Evolutionary conservation across 2,113 vertebrate species (phyloP).

Genomic region (Melanocharis versteri): DNA sequence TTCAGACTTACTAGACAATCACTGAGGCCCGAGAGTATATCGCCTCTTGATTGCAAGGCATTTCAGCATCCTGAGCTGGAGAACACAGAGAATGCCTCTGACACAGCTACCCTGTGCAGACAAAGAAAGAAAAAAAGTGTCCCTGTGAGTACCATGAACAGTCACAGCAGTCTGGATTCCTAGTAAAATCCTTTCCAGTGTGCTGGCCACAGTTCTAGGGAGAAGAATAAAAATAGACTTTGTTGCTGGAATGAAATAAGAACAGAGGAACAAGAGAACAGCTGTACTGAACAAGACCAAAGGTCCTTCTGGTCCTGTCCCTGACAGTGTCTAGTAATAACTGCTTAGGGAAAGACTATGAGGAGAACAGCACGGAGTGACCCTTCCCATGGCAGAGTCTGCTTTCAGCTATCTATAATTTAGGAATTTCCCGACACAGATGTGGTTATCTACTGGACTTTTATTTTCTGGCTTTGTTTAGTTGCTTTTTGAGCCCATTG

Average conservation of each 20-base stretch:
- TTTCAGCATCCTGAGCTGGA: neutral
- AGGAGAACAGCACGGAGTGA: neutral
- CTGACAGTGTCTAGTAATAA: neutral
- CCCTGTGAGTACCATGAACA: neutral
- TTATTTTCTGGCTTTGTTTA: neutral
- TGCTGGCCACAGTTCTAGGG: neutral
- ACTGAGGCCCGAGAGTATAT: neutral
- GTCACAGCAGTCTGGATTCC: neutral
- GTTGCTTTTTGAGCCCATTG: neutral
- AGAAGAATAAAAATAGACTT: conserved; percentile 43
- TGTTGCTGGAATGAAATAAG: conserved; percentile 35
- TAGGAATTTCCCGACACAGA: conserved; percentile 11
- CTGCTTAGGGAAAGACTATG: neutral
- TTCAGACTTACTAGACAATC: neutral
- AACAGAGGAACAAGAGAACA: conserved; percentile 40
- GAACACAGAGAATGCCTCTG: neutral
- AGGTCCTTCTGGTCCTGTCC: conserved; percentile 28
- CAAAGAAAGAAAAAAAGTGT: neutral
- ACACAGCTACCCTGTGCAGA: neutral
- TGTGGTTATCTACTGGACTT: neutral
- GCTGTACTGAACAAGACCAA: conserved; percentile 6
- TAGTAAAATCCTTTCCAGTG: neutral
- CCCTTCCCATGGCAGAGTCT: neutral
- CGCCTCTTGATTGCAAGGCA: neutral
- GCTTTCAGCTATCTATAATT: neutral